phyloP scores from a whole-genome alignment of 1,140 invertebrate species.

The Trichoplusia ni region DNA sequence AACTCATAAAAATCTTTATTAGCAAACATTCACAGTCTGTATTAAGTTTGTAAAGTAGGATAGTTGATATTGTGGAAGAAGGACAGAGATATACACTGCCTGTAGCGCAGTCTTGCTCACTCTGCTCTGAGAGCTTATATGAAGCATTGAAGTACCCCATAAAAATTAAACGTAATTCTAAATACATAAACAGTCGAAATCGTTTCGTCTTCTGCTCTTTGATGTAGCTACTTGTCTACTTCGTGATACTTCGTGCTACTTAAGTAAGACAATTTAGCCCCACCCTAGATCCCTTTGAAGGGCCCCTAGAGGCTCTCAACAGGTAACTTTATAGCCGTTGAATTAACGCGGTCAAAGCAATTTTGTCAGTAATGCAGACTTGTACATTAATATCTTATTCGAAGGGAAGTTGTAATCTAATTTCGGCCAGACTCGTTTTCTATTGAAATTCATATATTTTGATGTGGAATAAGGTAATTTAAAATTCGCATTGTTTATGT shows the following conservation, averaged over 20 bases:
- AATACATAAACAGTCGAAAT: constrained; percentile 17
- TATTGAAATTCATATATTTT: constrained; percentile 6
- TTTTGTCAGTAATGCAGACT: constrained; percentile 50
- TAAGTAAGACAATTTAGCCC: constrained; percentile 57
- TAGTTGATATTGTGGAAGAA: too few species aligned
- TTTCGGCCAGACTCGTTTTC: constrained; percentile 18
- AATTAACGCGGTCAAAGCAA: constrained; percentile 65
- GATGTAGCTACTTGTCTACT: constrained; percentile 53
- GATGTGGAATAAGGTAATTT: constrained; percentile 4
- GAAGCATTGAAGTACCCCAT: constrained; percentile 13
- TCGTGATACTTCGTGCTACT: constrained; percentile 51
- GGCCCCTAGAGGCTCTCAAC: constrained; percentile 47
- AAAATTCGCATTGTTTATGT: constrained; percentile 20
- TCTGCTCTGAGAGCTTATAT: too few species aligned
- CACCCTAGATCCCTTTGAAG: constrained; percentile 56
- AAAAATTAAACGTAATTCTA: constrained; percentile 12
- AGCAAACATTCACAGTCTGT: too few species aligned
- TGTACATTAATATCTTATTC: constrained; percentile 50
- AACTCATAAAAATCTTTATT: constrained; percentile 26
- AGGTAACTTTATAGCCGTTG: constrained; percentile 63
- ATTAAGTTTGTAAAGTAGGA: too few species aligned
- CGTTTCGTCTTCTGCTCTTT: constrained; percentile 41
- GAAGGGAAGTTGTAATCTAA: constrained; percentile 42
- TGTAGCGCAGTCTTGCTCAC: too few species aligned
- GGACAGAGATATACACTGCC: too few species aligned